Evolutionary conservation across 2,797 vertebrate genomes (phyloP).

Genomic region (Nyctalus aviator): DNA sequence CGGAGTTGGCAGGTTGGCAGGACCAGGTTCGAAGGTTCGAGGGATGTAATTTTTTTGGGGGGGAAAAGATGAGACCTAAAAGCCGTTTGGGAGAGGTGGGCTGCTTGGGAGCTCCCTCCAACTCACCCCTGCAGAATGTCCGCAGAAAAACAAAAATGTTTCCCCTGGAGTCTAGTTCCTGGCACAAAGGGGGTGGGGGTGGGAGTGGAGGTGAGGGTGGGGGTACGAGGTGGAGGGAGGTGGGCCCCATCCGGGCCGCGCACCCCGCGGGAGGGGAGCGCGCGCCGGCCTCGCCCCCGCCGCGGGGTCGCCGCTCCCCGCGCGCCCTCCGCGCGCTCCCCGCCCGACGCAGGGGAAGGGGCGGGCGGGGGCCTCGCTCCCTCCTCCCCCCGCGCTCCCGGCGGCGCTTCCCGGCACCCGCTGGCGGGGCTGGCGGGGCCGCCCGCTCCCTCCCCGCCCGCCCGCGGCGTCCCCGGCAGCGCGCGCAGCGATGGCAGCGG

Average conservation of each 20-base stretch:
- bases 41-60: background rate
- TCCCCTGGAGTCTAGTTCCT: background rate
- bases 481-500: slow-evolving; percentile 76
- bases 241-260: background rate
- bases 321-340: slow-evolving; percentile 33
- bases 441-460: background rate
- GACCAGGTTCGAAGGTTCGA: background rate
- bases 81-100: background rate
- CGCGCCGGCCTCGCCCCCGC: background rate
- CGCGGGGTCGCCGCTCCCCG: background rate
- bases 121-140: background rate
- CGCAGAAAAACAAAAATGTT: background rate
- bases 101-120: background rate
- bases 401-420: slow-evolving; percentile 36
- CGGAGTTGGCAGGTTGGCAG: background rate
- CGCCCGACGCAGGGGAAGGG: background rate
- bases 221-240: too few relatives aligned
- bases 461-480: slow-evolving; percentile 52
- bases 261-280: background rate
- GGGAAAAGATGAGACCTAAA: background rate
- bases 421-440: background rate
- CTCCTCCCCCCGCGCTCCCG: slow-evolving; percentile 70
- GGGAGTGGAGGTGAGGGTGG: too few relatives aligned
- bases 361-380: background rate
- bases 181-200: too few relatives aligned